Conservation (phyloP, 2,888 invertebrate genomes). For the Amaurobius ferox region DNA sequence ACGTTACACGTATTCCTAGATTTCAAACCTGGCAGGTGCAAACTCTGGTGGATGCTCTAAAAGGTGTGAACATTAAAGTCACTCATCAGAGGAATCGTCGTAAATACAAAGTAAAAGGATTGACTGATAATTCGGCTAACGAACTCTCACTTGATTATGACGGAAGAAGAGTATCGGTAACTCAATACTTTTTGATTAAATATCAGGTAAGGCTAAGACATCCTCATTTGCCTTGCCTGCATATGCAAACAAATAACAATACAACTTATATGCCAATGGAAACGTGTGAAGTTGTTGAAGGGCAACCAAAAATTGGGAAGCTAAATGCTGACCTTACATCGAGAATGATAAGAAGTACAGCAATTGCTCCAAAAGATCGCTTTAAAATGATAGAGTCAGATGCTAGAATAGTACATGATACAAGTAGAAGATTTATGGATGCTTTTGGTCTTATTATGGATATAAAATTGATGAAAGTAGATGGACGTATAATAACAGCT, state of each 20-base stretch:
- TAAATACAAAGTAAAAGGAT: conserved; percentile 29
- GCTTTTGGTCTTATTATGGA: conserved; percentile 64
- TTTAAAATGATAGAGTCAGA: conserved; percentile 35
- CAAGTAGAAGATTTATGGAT: background rate
- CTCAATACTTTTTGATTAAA: conserved; percentile 42
- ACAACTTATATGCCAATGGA: conserved; percentile 53
- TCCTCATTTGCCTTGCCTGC: conserved; percentile 51
- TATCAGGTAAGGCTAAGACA: conserved; percentile 18
- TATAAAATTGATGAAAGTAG: conserved; percentile 32
- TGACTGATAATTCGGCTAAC: background rate
- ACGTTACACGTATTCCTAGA: background rate
- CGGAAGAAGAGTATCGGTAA: conserved; percentile 23
- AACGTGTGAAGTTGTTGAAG: conserved; percentile 30
- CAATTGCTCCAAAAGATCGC: conserved; percentile 39
- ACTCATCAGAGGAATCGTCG: conserved; percentile 29
- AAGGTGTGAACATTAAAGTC: conserved; percentile 17
- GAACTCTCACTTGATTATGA: background rate
- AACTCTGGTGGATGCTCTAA: background rate
- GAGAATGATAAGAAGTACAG: conserved; percentile 46
- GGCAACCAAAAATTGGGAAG: conserved; percentile 31
- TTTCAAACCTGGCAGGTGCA: background rate
- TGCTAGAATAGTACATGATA: conserved; percentile 20
- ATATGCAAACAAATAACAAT: conserved; percentile 38
- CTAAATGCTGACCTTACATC: conserved; percentile 18
- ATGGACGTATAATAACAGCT: conserved; percentile 49